phyloP scores from a whole-genome alignment of 2,888 invertebrate species.

The Sinodicranocentrus sp. region DNA sequence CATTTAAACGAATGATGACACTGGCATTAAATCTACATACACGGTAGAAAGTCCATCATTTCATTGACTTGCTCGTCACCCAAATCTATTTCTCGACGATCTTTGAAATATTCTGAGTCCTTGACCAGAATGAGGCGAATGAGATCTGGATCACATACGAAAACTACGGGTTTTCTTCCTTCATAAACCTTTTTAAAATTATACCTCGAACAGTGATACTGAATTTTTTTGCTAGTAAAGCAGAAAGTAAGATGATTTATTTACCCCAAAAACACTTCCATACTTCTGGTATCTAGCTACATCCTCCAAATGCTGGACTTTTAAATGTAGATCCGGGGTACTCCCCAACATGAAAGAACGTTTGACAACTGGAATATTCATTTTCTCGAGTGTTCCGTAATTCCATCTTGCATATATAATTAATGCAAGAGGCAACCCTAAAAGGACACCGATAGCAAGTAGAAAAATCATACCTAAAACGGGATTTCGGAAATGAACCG shows the following conservation, averaged over 20 bases:
- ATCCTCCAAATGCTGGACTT: constrained; percentile 59
- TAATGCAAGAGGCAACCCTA: constrained; percentile 22
- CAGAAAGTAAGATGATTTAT: background rate
- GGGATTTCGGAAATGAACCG: background rate
- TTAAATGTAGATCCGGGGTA: constrained; percentile 55
- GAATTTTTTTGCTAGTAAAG: no score
- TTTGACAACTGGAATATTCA: constrained; percentile 60
- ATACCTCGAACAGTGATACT: background rate
- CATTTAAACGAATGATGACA: no score
- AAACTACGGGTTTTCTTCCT: constrained; percentile 65
- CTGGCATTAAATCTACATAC: constrained; percentile 46
- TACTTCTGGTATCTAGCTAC: constrained; percentile 46
- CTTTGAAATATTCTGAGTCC: constrained; percentile 67
- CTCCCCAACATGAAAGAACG: constrained; percentile 66
- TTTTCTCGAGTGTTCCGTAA: constrained; percentile 65
- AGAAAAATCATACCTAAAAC: constrained; percentile 10
- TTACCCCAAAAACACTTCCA: constrained; percentile 69
- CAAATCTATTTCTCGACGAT: constrained; percentile 58
- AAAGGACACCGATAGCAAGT: background rate
- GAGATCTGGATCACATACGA: constrained; percentile 59
- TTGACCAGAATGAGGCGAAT: constrained; percentile 65
- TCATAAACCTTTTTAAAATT: constrained; percentile 56
- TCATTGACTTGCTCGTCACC: constrained; percentile 66
- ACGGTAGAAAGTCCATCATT: constrained; percentile 69
- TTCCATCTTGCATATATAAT: constrained; percentile 67